Percentiles rank a stretch among this genome's conserved stretches.
phyloP scores from a whole-genome alignment of 30 jellyfish, hydroid and myxozoan species.

The Aurelia coerulea region DNA sequence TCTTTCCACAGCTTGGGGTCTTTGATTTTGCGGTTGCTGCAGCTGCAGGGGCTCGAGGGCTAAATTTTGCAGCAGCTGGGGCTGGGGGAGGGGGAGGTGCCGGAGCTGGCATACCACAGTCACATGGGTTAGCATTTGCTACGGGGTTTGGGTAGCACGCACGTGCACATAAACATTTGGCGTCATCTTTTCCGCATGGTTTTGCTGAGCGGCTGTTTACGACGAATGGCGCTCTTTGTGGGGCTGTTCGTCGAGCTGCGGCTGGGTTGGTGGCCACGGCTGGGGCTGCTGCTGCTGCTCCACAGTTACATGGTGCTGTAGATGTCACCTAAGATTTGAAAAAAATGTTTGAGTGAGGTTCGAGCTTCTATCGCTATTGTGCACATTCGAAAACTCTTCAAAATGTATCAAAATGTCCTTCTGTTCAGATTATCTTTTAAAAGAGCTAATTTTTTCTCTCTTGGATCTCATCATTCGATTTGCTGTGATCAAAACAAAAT shows the following conservation, averaged over 20 bases:
- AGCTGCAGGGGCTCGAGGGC: slow-evolving; percentile 6
- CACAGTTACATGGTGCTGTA: slow-evolving; percentile 74
- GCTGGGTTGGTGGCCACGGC: slow-evolving; percentile 38
- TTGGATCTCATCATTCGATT: too few species aligned
- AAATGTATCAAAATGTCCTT: too few species aligned
- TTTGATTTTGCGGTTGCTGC: slow-evolving; percentile 32
- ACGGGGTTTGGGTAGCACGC: slow-evolving; percentile 76
- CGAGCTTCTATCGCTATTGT: too few species aligned
- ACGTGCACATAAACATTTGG: slow-evolving; percentile 77
- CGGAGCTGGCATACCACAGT: slow-evolving; percentile 74
- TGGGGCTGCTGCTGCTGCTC: slow-evolving; percentile 9
- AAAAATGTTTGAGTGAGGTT: not conserved
- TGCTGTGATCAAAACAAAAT: too few species aligned
- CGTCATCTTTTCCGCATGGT: slow-evolving; percentile 68
- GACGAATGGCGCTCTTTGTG: slow-evolving; percentile 53
- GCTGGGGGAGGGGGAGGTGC: slow-evolving; percentile 63
- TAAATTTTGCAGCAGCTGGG: not conserved
- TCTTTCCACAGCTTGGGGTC: slow-evolving; percentile 34
- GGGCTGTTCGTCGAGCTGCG: slow-evolving; percentile 58
- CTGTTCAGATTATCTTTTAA: too few species aligned
- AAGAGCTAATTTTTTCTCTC: too few species aligned
- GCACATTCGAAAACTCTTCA: too few species aligned
- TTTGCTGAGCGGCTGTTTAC: slow-evolving; percentile 35
- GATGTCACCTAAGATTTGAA: slow-evolving; percentile 41
- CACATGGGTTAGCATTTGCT: slow-evolving; percentile 67